Conservation (phyloP, 1,140 invertebrate species). For the Plectrocnemia conspersa region DNA sequence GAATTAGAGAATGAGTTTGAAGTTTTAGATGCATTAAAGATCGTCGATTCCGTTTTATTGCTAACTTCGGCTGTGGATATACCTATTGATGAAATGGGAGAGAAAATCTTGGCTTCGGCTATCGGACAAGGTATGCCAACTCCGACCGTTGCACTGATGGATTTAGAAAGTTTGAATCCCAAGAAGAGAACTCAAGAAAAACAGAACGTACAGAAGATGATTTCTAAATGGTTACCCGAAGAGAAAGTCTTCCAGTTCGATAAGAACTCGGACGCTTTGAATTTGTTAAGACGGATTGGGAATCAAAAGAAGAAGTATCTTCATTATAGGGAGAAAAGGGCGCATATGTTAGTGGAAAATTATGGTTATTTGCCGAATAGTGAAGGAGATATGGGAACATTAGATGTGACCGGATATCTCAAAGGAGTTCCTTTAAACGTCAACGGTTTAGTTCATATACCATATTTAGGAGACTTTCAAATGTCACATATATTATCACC, state of each 20-base stretch:
- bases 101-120: slow-evolving; percentile 65
- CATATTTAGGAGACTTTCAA: slow-evolving; percentile 89
- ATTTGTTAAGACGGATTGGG: slow-evolving; percentile 73
- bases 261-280: slow-evolving; percentile 69
- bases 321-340: slow-evolving; percentile 69
- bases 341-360: slow-evolving; percentile 77
- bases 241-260: slow-evolving; percentile 78
- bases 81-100: slow-evolving; percentile 71
- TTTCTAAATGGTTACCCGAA: slow-evolving; percentile 75
- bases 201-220: slow-evolving; percentile 66
- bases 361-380: slow-evolving; percentile 61
- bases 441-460: slow-evolving; percentile 84
- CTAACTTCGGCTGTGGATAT: slow-evolving; percentile 61
- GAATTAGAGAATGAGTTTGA: slow-evolving; percentile 66
- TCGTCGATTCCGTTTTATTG: slow-evolving; percentile 77
- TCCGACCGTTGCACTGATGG: slow-evolving; percentile 69
- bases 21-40: slow-evolving; percentile 77
- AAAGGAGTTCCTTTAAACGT: slow-evolving; percentile 75
- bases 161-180: slow-evolving; percentile 64
- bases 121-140: slow-evolving; percentile 82
- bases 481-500: slow-evolving; percentile 73
- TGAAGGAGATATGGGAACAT: slow-evolving; percentile 60
- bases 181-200: slow-evolving; percentile 73
- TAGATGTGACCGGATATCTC: slow-evolving; percentile 83
- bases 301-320: slow-evolving; percentile 73